Conservation (phyloP, 1,140 invertebrate genomes). For the Drosophila insularis region DNA sequence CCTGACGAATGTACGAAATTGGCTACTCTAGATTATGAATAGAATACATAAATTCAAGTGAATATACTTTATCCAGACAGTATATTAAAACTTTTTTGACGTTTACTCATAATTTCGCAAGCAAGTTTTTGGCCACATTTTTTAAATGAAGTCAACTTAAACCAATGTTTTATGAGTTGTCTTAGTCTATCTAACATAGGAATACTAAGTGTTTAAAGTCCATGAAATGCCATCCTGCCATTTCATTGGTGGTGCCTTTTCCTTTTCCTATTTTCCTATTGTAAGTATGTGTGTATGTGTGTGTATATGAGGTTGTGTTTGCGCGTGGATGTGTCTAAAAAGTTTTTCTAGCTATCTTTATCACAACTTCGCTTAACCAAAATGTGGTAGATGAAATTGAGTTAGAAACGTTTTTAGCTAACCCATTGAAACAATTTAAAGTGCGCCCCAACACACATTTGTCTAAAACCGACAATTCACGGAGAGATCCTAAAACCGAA, state of each 20-base stretch:
- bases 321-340: background rate
- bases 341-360: slow-evolving; percentile 12
- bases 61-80: too few species aligned
- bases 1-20: too few species aligned
- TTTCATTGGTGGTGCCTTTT: background rate
- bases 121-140: background rate
- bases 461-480: slow-evolving; percentile 3
- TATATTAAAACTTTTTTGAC: too few species aligned
- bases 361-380: slow-evolving; percentile 12
- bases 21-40: too few species aligned
- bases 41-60: too few species aligned
- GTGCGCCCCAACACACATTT: slow-evolving; percentile 5
- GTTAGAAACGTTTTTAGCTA: slow-evolving; percentile 15
- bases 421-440: slow-evolving; percentile 14
- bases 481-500: background rate
- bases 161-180: background rate
- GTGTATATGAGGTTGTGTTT: background rate
- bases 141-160: background rate
- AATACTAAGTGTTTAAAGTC: slow-evolving; percentile 8
- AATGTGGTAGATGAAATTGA: slow-evolving; percentile 17
- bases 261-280: background rate
- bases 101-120: background rate
- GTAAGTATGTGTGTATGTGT: background rate
- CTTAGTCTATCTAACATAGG: background rate
- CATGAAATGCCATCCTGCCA: slow-evolving; percentile 7